Conservation (phyloP, 2,797 vertebrate species). For the Pristis pectinata region DNA sequence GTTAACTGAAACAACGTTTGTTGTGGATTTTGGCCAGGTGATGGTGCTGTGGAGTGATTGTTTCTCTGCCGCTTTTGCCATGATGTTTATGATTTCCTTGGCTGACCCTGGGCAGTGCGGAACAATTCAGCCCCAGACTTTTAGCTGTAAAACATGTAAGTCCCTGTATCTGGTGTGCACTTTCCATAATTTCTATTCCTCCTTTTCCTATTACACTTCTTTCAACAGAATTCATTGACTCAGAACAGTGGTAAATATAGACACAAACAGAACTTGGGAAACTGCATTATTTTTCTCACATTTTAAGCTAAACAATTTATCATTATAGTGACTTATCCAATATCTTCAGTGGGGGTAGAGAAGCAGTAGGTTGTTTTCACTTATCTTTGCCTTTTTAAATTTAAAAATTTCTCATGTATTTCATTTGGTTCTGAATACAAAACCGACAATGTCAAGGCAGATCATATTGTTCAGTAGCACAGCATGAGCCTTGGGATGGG, state of each 20-base stretch:
- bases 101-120: background rate
- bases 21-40: background rate
- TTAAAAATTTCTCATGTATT: background rate
- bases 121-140: background rate
- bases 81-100: background rate
- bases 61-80: background rate
- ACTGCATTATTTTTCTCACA: background rate
- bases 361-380: background rate
- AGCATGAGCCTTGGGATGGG: background rate
- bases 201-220: background rate
- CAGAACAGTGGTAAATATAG: background rate
- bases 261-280: background rate
- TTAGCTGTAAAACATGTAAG: too few species aligned
- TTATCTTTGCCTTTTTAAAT: background rate
- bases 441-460: slow-evolving; percentile 1
- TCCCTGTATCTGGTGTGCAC: background rate
- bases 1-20: background rate
- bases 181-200: background rate
- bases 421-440: background rate
- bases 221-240: background rate
- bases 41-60: background rate
- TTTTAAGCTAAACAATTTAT: background rate
- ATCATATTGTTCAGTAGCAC: background rate
- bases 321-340: background rate
- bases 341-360: background rate